phyloP scores from a whole-genome alignment of 1,140 invertebrate species.

The Meteorus sp. region DNA sequence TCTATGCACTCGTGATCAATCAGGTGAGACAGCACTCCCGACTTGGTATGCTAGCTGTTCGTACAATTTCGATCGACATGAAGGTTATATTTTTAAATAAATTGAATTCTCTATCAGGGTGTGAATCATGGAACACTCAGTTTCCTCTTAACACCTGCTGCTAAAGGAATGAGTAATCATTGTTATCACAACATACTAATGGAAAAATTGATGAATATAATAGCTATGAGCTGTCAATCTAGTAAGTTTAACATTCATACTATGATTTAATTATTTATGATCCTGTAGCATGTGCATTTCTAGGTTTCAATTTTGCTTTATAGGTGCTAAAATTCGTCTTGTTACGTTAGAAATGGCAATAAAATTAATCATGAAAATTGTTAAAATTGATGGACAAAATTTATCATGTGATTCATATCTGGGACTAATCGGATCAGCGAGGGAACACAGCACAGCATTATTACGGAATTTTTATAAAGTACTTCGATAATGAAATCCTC shows the following conservation, averaged over 20 bases:
- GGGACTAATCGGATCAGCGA: conserved; percentile 73
- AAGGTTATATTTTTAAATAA: background rate
- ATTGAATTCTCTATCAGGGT: conserved; percentile 59
- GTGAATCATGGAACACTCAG: conserved; percentile 74
- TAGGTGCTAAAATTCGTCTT: conserved; percentile 80
- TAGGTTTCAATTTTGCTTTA: conserved; percentile 1
- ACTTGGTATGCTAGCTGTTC: conserved; percentile 29
- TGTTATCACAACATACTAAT: conserved; percentile 76
- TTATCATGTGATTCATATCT: conserved; percentile 57
- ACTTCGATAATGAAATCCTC: conserved; percentile 22
- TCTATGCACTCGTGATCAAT: conserved; percentile 93
- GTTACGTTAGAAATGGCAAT: conserved; percentile 90
- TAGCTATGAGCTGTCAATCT: conserved; percentile 79
- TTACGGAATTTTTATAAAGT: conserved; percentile 93
- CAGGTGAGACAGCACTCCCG: conserved; percentile 83
- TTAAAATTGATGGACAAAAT: conserved; percentile 57
- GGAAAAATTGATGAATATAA: conserved; percentile 78
- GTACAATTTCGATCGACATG: background rate
- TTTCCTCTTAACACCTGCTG: conserved; percentile 62
- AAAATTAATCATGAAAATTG: conserved; percentile 70
- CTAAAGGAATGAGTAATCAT: conserved; percentile 52
- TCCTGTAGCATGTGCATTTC: background rate
- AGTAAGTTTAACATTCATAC: conserved; percentile 57
- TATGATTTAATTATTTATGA: conserved; percentile 9
- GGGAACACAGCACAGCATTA: conserved; percentile 83